Evolutionary conservation across 2,888 invertebrate species (phyloP).

Genomic region (Dryadula phaetusa): DNA sequence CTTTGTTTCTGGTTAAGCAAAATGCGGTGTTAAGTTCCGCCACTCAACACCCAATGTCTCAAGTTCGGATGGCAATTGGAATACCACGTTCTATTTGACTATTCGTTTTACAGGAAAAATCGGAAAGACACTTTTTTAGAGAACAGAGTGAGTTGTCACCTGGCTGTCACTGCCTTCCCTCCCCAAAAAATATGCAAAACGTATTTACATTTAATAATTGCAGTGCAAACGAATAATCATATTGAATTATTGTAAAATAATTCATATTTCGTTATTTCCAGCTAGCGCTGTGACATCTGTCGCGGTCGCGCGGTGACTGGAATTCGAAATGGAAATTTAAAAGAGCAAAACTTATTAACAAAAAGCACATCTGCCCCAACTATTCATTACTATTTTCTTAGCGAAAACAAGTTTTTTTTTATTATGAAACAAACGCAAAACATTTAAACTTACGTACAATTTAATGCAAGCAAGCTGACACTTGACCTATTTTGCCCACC

Average conservation of each 20-base stretch:
- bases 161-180: background rate
- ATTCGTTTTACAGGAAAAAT: no score
- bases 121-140: no score
- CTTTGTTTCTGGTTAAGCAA: no score
- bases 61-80: no score
- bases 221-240: background rate
- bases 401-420: conserved; percentile 23
- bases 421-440: conserved; percentile 36
- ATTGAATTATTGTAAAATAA: background rate
- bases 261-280: background rate
- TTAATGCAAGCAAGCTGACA: conserved; percentile 40
- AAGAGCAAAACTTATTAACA: conserved; percentile 13
- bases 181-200: background rate
- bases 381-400: conserved; percentile 25
- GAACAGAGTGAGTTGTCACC: background rate
- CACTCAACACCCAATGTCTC: no score
- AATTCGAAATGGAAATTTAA: conserved; percentile 20
- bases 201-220: background rate
- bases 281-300: conserved; percentile 12
- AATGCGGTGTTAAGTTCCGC: no score
- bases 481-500: conserved; percentile 40
- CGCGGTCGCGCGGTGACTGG: conserved; percentile 12
- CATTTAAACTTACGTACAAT: conserved; percentile 37
- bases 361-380: conserved; percentile 13
- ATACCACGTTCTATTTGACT: no score